A percentile compares a stretch with the other conserved stretches of the same genome.
These are phyloP conservation scores for Paramormyrops hopkinsi DNA, from an alignment of 2,797 vertebrate species.

Conservation along the genomic window DNA sequence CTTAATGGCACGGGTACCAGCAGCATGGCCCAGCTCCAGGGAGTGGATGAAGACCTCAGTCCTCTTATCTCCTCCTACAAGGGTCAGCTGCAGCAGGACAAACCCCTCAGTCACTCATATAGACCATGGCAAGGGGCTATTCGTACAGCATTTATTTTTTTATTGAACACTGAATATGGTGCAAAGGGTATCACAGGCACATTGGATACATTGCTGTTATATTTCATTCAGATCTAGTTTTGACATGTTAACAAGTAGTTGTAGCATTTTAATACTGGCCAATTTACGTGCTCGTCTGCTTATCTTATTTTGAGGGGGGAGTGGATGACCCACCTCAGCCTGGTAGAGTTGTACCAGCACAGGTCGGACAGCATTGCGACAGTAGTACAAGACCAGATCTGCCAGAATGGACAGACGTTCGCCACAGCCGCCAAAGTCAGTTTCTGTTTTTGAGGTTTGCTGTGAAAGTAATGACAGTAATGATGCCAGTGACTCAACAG, in stretches of 20 bases:
- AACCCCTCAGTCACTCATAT: constrained; percentile 18
- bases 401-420: constrained; percentile 83
- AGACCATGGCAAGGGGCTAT: neutral
- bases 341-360: constrained; percentile 89
- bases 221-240: neutral
- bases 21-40: constrained; percentile 86
- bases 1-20: constrained; percentile 84
- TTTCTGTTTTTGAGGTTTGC: constrained; percentile 76
- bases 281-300: neutral
- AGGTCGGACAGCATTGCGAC: constrained; percentile 73
- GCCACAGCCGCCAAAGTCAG: constrained; percentile 55
- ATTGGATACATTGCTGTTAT: neutral
- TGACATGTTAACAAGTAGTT: neutral
- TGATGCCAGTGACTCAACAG: neutral
- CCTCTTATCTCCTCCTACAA: constrained; percentile 74
- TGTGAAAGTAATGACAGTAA: constrained; percentile 25
- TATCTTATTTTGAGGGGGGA: neutral
- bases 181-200: neutral
- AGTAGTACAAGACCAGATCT: constrained; percentile 91
- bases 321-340: constrained; percentile 69
- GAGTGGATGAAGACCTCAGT: constrained; percentile 93
- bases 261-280: neutral
- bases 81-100: constrained; percentile 67
- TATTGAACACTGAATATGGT: neutral
- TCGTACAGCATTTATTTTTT: neutral